phyloP scores from a whole-genome alignment of 2,113 vertebrate species.

The Natator depressus region DNA sequence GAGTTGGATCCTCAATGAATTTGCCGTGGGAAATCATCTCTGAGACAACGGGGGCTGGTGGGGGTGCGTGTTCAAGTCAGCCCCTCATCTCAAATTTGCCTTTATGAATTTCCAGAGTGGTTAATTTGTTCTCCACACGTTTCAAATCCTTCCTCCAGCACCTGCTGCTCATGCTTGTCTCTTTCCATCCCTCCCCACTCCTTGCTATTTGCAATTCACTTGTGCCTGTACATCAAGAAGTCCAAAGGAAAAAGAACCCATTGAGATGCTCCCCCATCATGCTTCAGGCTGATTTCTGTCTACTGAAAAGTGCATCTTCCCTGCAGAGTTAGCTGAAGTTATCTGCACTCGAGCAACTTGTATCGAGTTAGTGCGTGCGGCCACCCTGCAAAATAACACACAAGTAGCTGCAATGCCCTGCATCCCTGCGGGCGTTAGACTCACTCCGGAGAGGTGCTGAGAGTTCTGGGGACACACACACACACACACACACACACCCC shows the following conservation, averaged over 20 bases:
- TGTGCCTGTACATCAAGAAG: background rate
- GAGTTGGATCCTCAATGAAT: background rate
- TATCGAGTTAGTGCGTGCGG: background rate
- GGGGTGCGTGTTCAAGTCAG: background rate
- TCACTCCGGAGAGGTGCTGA: background rate
- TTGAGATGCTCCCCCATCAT: background rate
- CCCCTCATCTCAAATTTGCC: background rate
- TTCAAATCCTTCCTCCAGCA: background rate
- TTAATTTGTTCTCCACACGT: background rate
- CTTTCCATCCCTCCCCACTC: background rate
- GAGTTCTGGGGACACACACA: no score
- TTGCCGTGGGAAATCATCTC: background rate
- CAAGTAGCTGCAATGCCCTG: background rate
- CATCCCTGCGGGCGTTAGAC: background rate
- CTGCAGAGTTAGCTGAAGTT: no score
- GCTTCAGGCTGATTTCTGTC: background rate
- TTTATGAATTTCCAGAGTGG: background rate
- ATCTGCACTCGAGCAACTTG: no score
- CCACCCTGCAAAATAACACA: background rate
- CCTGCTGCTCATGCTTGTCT: background rate
- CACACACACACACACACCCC: no score
- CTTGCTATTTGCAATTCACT: no score
- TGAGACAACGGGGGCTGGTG: rapidly evolving
- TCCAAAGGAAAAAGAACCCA: background rate
- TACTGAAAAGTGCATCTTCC: background rate